Conservation (phyloP, 1,140 invertebrate species). For the Goniozus legneri region DNA sequence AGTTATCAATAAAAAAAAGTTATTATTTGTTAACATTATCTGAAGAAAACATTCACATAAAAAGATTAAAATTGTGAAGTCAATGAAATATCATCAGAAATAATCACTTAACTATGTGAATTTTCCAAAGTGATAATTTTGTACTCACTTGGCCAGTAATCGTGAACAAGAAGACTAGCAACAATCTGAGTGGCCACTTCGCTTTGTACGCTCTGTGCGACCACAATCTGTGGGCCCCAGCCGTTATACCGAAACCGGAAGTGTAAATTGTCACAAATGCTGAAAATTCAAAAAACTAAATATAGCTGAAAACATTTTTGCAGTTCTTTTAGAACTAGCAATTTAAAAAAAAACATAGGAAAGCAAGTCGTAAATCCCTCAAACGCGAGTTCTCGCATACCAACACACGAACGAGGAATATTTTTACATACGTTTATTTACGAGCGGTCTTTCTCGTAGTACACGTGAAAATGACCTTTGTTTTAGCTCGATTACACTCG, state of each 20-base stretch:
- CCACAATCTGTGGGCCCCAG: constrained; percentile 86
- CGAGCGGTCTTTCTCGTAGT: too few species aligned
- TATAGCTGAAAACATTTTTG: constrained; percentile 15
- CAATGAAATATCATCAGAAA: too few species aligned
- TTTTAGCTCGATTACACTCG: too few species aligned
- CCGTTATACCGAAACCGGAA: constrained; percentile 78
- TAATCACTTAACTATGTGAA: too few species aligned
- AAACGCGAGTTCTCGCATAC: too few species aligned
- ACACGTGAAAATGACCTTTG: too few species aligned
- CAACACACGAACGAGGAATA: too few species aligned
- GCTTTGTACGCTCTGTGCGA: constrained; percentile 87
- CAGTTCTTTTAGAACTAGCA: constrained; percentile 10
- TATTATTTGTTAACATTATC: too few species aligned
- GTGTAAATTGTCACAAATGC: constrained; percentile 63
- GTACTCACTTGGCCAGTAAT: constrained; percentile 78
- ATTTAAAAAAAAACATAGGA: constrained; percentile 1
- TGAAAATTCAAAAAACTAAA: constrained; percentile 47
- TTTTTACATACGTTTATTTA: too few species aligned
- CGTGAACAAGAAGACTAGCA: constrained; percentile 77
- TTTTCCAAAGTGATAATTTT: too few species aligned
- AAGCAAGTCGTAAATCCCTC: neutral
- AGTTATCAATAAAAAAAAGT: too few species aligned
- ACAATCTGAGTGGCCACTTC: constrained; percentile 69
- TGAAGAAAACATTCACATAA: too few species aligned
- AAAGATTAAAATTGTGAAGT: neutral